Conservation (phyloP, 2,888 invertebrate species). For the Encarsia formosa region DNA sequence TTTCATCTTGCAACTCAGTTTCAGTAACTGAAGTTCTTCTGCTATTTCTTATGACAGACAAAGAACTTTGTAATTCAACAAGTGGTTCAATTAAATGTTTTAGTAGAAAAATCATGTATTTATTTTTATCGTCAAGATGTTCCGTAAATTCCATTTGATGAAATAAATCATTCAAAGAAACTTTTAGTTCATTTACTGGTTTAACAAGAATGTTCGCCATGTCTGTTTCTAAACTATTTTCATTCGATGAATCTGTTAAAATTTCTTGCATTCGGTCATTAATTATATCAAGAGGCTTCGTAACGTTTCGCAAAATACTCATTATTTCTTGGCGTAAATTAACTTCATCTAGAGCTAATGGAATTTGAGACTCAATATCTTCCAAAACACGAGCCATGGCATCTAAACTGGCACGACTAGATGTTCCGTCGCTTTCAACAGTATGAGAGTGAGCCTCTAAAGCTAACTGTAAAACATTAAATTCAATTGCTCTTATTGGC, state of each 20-base stretch:
- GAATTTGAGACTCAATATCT: slow-evolving; percentile 31
- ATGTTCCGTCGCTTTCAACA: slow-evolving; percentile 16
- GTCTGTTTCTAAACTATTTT: slow-evolving; percentile 35
- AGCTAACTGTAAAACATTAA: slow-evolving; percentile 29
- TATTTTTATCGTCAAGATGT: slow-evolving; percentile 29
- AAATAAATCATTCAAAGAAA: slow-evolving; percentile 28
- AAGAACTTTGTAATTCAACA: slow-evolving; percentile 39
- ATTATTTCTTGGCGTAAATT: slow-evolving; percentile 34
- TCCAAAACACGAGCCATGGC: slow-evolving; percentile 26
- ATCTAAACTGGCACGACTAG: slow-evolving; percentile 24
- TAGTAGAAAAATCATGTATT: slow-evolving; percentile 29
- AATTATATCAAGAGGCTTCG: slow-evolving; percentile 35
- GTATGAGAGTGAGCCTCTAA: slow-evolving; percentile 25
- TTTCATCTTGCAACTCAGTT: slow-evolving; percentile 35
- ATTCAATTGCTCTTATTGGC: slow-evolving; percentile 34
- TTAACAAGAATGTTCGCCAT: slow-evolving; percentile 33
- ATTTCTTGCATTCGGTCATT: slow-evolving; percentile 33
- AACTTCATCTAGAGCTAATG: slow-evolving; percentile 29
- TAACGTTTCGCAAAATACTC: slow-evolving; percentile 33
- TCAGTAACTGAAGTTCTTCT: slow-evolving; percentile 36
- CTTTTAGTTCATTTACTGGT: slow-evolving; percentile 31
- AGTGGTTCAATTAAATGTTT: slow-evolving; percentile 35
- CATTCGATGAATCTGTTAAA: slow-evolving; percentile 22
- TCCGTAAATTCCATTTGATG: slow-evolving; percentile 27
- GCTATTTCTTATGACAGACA: slow-evolving; percentile 39